phyloP scores from a whole-genome alignment of 2,888 invertebrate species.

The Luperina testacea region DNA sequence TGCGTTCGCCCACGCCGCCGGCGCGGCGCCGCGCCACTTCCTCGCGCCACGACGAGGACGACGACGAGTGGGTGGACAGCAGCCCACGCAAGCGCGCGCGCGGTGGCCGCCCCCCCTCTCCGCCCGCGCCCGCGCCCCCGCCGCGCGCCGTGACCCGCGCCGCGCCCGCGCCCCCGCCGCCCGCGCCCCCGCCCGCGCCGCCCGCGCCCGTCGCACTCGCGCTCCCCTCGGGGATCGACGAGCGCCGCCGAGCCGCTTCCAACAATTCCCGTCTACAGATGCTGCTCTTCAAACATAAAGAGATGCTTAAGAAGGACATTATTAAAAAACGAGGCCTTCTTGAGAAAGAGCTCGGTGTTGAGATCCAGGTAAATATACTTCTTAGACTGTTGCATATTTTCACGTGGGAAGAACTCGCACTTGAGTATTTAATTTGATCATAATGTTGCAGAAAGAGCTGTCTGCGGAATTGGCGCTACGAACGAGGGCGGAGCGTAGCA shows the following conservation, averaged over 20 bases:
- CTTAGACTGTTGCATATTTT: neutral
- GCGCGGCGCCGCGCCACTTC: constrained; percentile 78
- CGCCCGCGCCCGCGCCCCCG: constrained; percentile 76
- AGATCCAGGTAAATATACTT: constrained; percentile 92
- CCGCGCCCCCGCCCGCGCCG: constrained; percentile 64
- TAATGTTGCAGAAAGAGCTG: constrained; percentile 91
- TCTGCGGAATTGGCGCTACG: constrained; percentile 93
- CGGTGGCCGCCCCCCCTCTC: constrained; percentile 59
- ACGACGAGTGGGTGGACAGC: constrained; percentile 86
- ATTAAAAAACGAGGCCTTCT: constrained; percentile 96
- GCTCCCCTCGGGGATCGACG: constrained; percentile 77
- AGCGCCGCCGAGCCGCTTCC: constrained; percentile 89
- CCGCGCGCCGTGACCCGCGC: constrained; percentile 40
- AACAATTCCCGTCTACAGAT: constrained; percentile 92
- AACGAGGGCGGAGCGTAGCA: constrained; percentile 93
- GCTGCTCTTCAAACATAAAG: constrained; percentile 96
- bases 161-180: constrained; percentile 40
- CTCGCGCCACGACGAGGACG: constrained; percentile 82
- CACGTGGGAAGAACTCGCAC: neutral
- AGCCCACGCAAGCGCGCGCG: constrained; percentile 81
- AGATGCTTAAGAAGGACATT: constrained; percentile 97
- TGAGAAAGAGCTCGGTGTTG: constrained; percentile 96
- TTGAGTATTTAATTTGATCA: constrained; percentile 7
- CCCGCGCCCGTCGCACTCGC: constrained; percentile 62
- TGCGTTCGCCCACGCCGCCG: constrained; percentile 75